Conservation (phyloP, 2,888 invertebrate genomes). For the Diarsia mendica region DNA sequence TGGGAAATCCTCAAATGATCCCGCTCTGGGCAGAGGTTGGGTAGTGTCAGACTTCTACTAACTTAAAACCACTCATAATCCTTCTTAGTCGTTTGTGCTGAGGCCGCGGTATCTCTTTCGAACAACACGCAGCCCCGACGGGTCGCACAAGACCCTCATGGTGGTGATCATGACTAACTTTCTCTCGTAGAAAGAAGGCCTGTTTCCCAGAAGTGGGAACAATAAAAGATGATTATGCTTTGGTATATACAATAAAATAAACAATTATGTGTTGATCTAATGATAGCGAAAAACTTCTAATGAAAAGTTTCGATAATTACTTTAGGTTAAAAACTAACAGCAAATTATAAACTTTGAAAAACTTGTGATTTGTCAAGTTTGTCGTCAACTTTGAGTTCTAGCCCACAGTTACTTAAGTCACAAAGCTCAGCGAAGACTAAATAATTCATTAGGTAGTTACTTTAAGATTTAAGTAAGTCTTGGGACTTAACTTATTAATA, state of each 20-base stretch:
- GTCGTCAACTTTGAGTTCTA: conserved; percentile 4
- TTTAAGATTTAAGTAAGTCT: conserved; percentile 7
- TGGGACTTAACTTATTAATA: not conserved
- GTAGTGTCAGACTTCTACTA: too few relatives aligned
- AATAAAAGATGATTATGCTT: not conserved
- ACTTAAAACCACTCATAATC: too few relatives aligned
- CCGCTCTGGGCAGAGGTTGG: too few relatives aligned
- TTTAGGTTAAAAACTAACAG: not conserved
- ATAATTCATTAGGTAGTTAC: not conserved
- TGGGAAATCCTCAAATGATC: too few relatives aligned
- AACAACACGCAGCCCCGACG: too few relatives aligned
- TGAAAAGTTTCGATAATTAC: not conserved
- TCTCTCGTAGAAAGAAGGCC: not conserved
- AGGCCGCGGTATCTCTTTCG: too few relatives aligned
- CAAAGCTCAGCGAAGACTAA: conserved; percentile 2
- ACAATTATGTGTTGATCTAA: not conserved
- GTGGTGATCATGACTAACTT: not conserved
- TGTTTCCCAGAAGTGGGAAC: not conserved
- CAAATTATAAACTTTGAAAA: not conserved
- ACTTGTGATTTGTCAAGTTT: conserved; percentile 1
- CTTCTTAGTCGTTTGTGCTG: too few relatives aligned
- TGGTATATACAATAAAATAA: not conserved
- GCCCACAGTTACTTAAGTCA: not conserved
- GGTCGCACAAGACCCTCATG: too few relatives aligned
- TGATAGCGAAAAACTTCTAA: not conserved